phyloP scores from a whole-genome alignment of 2,797 vertebrate genomes.

The Sandelia bainsii region DNA sequence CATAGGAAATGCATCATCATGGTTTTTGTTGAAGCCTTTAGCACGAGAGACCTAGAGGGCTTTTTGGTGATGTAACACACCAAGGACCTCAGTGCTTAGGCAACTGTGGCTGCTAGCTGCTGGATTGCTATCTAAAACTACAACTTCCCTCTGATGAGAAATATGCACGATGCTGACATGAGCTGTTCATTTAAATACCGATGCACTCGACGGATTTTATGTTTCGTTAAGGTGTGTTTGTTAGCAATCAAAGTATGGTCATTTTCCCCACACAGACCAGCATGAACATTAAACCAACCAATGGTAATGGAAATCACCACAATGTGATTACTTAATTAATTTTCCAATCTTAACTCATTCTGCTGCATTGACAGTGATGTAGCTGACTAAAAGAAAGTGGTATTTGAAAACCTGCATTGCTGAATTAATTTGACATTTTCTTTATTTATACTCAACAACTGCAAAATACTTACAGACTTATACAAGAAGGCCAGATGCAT shows the following conservation, averaged over 20 bases:
- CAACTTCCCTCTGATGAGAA: slow-evolving; percentile 4
- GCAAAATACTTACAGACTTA: too few species aligned
- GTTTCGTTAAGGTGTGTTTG: slow-evolving; percentile 40
- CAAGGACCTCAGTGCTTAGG: slow-evolving; percentile 6
- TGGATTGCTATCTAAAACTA: slow-evolving; percentile 21
- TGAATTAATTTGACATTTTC: background rate
- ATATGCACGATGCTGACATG: slow-evolving; percentile 11
- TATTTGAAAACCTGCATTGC: background rate
- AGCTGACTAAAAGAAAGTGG: slow-evolving; percentile 20
- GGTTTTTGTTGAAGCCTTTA: slow-evolving; percentile 43
- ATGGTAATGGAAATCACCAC: slow-evolving; percentile 34
- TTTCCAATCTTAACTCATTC: slow-evolving; percentile 37
- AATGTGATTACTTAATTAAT: slow-evolving; percentile 54
- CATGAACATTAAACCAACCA: slow-evolving; percentile 28
- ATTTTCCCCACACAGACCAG: slow-evolving; percentile 22
- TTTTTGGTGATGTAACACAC: slow-evolving; percentile 52
- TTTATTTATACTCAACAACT: background rate
- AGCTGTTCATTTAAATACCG: slow-evolving; percentile 29
- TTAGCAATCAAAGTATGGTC: slow-evolving; percentile 35
- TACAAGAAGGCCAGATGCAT: too few species aligned
- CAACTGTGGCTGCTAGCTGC: background rate
- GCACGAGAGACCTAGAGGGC: slow-evolving; percentile 28
- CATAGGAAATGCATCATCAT: slow-evolving; percentile 66
- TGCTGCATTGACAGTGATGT: slow-evolving; percentile 27
- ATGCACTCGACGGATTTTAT: slow-evolving; percentile 34